Percentiles rank a stretch among this genome's conserved stretches.
phyloP scores from a whole-genome alignment of 2,113 vertebrate genomes.

The Thinocorus orbignyianus region DNA sequence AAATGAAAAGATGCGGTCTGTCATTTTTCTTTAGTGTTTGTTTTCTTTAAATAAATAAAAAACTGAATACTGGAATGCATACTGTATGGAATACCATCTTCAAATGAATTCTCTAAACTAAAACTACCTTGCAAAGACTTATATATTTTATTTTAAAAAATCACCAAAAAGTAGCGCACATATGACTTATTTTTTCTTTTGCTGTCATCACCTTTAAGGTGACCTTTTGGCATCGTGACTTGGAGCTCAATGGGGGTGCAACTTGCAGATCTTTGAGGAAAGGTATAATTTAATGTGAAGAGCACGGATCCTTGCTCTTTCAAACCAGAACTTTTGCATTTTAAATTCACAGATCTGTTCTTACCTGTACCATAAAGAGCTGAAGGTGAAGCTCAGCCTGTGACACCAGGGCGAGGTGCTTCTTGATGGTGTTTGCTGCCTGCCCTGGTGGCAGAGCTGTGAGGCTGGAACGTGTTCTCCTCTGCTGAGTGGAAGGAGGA shows the following conservation, averaged over 20 bases:
- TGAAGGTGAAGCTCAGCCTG: rapidly evolving
- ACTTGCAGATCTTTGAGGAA: neutral
- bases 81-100: neutral
- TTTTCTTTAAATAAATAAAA: neutral
- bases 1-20: neutral
- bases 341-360: neutral
- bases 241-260: neutral
- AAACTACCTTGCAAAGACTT: neutral
- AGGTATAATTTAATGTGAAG: neutral
- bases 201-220: neutral
- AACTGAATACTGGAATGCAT: neutral
- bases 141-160: neutral
- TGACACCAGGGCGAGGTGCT: rapidly evolving
- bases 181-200: neutral
- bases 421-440: rapidly evolving
- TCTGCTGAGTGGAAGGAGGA: neutral
- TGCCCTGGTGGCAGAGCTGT: rapidly evolving
- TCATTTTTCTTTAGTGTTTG: neutral
- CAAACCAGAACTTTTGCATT: neutral
- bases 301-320: neutral
- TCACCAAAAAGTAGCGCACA: neutral
- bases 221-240: neutral
- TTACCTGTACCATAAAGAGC: neutral
- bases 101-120: neutral
- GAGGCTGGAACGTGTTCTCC: neutral